Evolutionary conservation across 2,113 vertebrate species (phyloP).

Genomic region (Petroica traversi): DNA sequence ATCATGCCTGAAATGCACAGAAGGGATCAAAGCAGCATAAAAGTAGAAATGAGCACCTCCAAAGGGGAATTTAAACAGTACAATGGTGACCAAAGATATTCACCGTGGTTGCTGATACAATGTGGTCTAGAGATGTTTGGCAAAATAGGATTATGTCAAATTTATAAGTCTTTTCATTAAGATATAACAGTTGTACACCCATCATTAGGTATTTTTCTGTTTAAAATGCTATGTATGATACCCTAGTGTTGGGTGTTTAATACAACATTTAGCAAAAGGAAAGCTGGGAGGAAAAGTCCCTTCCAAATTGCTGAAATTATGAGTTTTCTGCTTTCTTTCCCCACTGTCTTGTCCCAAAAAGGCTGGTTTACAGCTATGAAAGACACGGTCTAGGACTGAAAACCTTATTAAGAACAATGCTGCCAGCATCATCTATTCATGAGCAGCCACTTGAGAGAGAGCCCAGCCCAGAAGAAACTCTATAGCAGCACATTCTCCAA

Average conservation of each 20-base stretch:
- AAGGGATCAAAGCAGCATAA: not conserved
- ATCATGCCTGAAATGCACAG: not conserved
- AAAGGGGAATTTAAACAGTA: not conserved
- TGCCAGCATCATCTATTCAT: slow-evolving; percentile 7
- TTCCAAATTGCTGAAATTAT: not conserved
- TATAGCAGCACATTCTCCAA: not conserved
- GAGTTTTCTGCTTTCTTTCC: not conserved
- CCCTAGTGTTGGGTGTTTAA: not conserved
- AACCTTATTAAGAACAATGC: not conserved
- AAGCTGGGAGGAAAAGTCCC: not conserved
- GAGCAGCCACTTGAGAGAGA: not conserved
- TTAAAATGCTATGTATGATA: not conserved
- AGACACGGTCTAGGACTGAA: not conserved
- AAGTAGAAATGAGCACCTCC: not conserved
- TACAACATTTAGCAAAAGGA: not conserved
- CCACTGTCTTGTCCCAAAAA: not conserved
- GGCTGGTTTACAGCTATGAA: not conserved
- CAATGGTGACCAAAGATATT: not conserved
- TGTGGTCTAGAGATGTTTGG: not conserved
- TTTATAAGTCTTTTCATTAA: not conserved
- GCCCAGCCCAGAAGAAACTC: not conserved
- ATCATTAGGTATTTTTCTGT: not conserved
- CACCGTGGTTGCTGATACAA: not conserved
- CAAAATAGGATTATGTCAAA: not conserved
- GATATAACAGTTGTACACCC: not conserved